Conservation (phyloP, 2,797 vertebrate species). For the Cygnus olor region DNA sequence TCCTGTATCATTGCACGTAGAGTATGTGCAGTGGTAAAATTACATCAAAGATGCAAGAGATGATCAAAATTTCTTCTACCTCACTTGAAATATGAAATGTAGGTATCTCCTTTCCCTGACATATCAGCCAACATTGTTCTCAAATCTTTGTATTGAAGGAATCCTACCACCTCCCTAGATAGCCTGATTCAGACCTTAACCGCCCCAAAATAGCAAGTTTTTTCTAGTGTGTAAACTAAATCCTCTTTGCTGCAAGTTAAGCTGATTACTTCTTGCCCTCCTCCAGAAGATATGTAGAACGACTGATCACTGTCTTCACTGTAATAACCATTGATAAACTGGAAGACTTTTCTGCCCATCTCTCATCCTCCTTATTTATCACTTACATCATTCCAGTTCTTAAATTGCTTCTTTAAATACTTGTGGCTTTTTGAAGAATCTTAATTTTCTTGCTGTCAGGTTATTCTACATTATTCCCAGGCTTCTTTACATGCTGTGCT, state of each 20-base stretch:
- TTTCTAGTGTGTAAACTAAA: neutral
- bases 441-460: neutral
- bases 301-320: neutral
- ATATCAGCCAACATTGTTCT: neutral
- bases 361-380: neutral
- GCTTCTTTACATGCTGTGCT: neutral
- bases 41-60: neutral
- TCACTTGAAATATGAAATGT: neutral
- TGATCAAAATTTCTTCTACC: neutral
- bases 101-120: neutral
- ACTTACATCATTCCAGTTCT: neutral
- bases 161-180: neutral
- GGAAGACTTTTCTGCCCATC: neutral
- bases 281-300: neutral
- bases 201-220: neutral
- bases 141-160: neutral
- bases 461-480: neutral
- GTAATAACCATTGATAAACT: neutral
- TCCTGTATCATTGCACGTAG: fast-evolving
- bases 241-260: slow-evolving; percentile 48
- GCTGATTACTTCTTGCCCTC: neutral
- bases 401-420: neutral
- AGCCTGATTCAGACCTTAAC: neutral
- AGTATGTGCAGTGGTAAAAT: neutral
- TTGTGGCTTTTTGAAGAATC: neutral